These are phyloP conservation scores for Gymnothorax reevesii DNA, from an alignment of 2,797 vertebrate species.

Conservation along the genomic window DNA sequence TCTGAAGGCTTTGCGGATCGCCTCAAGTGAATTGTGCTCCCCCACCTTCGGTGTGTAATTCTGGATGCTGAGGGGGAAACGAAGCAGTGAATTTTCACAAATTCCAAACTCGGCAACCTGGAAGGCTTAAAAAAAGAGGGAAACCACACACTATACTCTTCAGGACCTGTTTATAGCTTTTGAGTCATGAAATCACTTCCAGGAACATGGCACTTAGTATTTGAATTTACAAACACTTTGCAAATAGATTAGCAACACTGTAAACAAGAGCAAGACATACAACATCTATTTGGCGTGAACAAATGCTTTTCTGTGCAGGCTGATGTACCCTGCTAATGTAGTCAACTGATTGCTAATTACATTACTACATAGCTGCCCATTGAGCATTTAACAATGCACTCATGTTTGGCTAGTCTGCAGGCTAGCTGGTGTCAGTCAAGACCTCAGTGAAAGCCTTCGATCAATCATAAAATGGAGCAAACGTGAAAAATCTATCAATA, in stretches of 20 bases:
- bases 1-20: constrained; percentile 80
- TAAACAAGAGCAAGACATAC: background rate
- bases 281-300: background rate
- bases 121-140: background rate
- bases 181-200: too few relatives aligned
- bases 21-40: constrained; percentile 68
- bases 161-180: too few relatives aligned
- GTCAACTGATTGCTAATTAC: background rate
- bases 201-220: too few relatives aligned
- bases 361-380: background rate
- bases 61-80: constrained; percentile 75
- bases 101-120: background rate
- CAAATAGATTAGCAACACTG: too few relatives aligned
- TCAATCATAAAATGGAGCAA: background rate
- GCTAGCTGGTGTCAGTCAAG: background rate
- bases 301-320: background rate
- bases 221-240: too few relatives aligned
- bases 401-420: background rate
- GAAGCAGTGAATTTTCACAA: background rate
- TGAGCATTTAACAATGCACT: background rate
- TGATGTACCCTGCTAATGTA: background rate
- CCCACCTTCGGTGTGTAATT: constrained; percentile 86
- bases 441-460: too few relatives aligned
- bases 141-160: too few relatives aligned
- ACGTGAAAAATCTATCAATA: background rate